Evolutionary conservation across 2,113 vertebrate species (phyloP).

Genomic region (Sinocyclocheilus maitianheensis): DNA sequence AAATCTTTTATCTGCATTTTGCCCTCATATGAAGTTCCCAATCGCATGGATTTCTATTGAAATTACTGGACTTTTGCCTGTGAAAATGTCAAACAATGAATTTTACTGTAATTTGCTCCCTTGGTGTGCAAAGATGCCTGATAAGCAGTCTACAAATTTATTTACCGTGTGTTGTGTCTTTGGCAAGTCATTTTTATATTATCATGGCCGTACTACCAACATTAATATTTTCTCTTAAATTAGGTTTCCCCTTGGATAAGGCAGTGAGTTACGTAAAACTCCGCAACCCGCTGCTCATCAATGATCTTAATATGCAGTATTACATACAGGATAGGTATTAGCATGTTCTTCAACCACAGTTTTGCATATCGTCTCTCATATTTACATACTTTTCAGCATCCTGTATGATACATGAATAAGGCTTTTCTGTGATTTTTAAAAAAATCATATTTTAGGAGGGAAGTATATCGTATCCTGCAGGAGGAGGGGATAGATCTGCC

Average conservation of each 20-base stretch:
- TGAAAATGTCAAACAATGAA: background rate
- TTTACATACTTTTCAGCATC: background rate
- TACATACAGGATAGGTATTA: slow-evolving; percentile 96
- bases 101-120: background rate
- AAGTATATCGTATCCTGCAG: slow-evolving; percentile 97
- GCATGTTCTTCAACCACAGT: background rate
- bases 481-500: slow-evolving; percentile 97
- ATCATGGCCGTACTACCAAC: background rate
- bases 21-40: background rate
- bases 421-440: background rate
- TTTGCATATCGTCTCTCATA: background rate
- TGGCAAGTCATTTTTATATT: background rate
- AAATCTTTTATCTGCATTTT: too few species aligned
- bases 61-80: background rate
- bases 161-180: background rate
- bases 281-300: slow-evolving; percentile 92
- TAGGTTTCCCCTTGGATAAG: slow-evolving; percentile 97
- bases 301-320: slow-evolving; percentile 98
- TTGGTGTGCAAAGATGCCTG: background rate
- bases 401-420: background rate
- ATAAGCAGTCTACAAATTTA: background rate
- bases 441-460: slow-evolving; percentile 77
- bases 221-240: slow-evolving; percentile 17
- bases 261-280: slow-evolving; percentile 95
- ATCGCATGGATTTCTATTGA: background rate